These are phyloP conservation scores for Alligator sinensis DNA, from an alignment of 2,113 vertebrate species.

Conservation along the genomic window DNA sequence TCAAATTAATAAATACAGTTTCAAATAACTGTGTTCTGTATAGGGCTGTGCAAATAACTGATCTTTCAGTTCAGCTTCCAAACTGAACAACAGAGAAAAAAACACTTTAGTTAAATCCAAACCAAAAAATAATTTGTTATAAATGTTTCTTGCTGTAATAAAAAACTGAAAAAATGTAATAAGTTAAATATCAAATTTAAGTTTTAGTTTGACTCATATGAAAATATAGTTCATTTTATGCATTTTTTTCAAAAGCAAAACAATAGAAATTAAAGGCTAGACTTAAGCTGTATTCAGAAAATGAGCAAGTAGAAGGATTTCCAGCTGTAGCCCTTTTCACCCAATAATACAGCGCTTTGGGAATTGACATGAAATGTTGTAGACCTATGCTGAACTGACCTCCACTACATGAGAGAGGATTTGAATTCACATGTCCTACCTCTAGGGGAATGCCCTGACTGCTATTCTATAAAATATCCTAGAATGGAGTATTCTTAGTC, in stretches of 20 bases:
- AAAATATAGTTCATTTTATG: background rate
- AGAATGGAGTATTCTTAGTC: background rate
- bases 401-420: background rate
- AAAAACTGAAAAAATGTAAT: background rate
- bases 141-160: background rate
- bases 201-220: too few species aligned
- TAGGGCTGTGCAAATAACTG: background rate
- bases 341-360: background rate
- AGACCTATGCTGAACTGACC: background rate
- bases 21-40: background rate
- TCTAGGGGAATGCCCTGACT: background rate
- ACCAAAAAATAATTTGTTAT: background rate
- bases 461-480: background rate
- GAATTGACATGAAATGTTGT: background rate
- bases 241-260: background rate
- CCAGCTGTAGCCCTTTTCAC: background rate
- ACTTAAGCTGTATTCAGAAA: background rate
- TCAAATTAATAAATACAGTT: background rate
- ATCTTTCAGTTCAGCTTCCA: background rate
- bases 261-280: background rate
- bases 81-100: too few species aligned
- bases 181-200: too few species aligned
- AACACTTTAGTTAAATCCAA: background rate
- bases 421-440: background rate
- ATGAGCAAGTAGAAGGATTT: background rate